These are phyloP conservation scores for Gibbula magus DNA, from an alignment of 2,888 invertebrate species.

Conservation along the genomic window DNA sequence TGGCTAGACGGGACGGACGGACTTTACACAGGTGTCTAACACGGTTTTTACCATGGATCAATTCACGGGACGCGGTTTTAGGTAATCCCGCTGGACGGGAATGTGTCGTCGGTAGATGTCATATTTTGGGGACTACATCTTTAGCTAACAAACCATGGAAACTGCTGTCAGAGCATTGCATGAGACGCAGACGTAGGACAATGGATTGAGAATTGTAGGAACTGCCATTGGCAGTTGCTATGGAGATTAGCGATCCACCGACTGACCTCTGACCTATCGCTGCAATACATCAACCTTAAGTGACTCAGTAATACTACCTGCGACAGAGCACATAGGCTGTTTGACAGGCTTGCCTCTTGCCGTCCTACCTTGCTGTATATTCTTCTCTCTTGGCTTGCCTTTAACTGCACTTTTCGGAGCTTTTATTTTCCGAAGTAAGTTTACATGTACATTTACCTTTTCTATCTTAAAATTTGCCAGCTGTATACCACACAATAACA, in stretches of 20 bases:
- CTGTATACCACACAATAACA: too few relatives aligned
- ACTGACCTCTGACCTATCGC: slow-evolving; percentile 25
- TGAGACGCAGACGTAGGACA: not conserved
- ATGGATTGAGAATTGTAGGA: not conserved
- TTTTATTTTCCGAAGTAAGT: too few relatives aligned
- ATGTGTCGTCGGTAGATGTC: too few relatives aligned
- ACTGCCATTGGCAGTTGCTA: slow-evolving; percentile 32
- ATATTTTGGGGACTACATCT: too few relatives aligned
- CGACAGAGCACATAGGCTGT: not conserved
- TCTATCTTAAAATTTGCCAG: too few relatives aligned
- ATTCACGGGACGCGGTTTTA: not conserved
- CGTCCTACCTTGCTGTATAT: too few relatives aligned
- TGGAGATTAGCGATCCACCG: slow-evolving; percentile 29
- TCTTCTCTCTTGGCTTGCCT: too few relatives aligned
- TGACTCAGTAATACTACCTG: slow-evolving; percentile 2
- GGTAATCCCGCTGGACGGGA: not conserved
- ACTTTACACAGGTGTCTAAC: slow-evolving; percentile 8
- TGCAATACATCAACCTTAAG: slow-evolving; percentile 7
- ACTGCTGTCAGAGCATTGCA: not conserved
- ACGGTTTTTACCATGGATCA: not conserved
- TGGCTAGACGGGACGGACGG: not conserved
- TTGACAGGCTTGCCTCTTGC: too few relatives aligned
- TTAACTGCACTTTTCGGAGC: too few relatives aligned
- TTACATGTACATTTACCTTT: too few relatives aligned
- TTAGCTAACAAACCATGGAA: not conserved